These are phyloP conservation scores for Cistogaster globosa DNA, from an alignment of 2,888 invertebrate genomes.

Conservation along the genomic window DNA sequence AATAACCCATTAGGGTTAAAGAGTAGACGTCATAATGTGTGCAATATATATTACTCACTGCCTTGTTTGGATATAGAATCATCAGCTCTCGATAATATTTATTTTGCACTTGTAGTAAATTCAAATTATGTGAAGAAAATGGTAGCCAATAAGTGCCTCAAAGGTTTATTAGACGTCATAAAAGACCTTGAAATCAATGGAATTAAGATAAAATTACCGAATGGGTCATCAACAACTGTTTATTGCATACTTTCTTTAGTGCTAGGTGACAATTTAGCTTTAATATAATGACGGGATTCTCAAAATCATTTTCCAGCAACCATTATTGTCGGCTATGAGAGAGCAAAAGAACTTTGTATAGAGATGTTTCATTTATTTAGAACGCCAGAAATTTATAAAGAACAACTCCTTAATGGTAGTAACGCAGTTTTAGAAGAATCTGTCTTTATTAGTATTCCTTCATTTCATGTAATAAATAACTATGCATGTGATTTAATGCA, in stretches of 20 bases:
- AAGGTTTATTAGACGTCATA: slow-evolving; percentile 2
- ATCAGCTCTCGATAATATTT: slow-evolving; percentile 21
- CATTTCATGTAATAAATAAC: too few species aligned
- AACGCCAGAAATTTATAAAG: too few species aligned
- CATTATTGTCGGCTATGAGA: slow-evolving; percentile 18
- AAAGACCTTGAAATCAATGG: slow-evolving; percentile 8
- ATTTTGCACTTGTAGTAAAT: too few species aligned
- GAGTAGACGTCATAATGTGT: slow-evolving; percentile 18
- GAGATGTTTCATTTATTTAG: slow-evolving; percentile 27
- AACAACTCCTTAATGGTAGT: background rate
- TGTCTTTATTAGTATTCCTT: background rate
- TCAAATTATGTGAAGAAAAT: too few species aligned
- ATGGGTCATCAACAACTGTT: background rate
- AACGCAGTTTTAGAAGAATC: slow-evolving; percentile 16
- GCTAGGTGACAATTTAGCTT: slow-evolving; percentile 22
- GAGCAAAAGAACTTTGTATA: background rate
- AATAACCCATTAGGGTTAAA: slow-evolving; percentile 38
- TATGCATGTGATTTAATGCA: too few species aligned
- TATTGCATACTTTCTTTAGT: slow-evolving; percentile 17
- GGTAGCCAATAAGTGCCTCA: too few species aligned
- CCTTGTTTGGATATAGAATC: slow-evolving; percentile 13
- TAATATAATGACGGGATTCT: slow-evolving; percentile 11
- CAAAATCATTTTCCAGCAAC: slow-evolving; percentile 20
- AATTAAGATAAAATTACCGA: too few species aligned
- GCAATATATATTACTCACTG: background rate